phyloP scores from a whole-genome alignment of 2,797 vertebrate species.

The Psittacula derbiana region DNA sequence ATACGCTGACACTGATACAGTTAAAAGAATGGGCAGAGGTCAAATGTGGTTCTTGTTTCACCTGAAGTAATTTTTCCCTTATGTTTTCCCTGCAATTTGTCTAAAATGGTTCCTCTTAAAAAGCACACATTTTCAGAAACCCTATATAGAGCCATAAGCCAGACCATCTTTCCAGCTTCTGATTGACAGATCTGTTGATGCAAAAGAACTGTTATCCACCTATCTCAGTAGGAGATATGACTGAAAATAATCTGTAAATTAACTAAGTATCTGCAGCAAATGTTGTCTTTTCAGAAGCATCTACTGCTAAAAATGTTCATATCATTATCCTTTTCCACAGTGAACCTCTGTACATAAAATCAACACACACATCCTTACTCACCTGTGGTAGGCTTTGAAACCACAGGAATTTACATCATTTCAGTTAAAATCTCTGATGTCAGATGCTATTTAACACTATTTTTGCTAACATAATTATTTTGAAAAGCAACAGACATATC shows the following conservation, averaged over 20 bases:
- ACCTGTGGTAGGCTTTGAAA: neutral
- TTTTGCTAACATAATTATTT: neutral
- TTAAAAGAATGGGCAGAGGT: neutral
- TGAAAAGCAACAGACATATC: neutral
- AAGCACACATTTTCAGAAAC: neutral
- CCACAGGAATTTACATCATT: neutral
- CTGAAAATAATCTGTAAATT: neutral
- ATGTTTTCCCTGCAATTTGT: rapidly evolving
- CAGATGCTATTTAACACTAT: neutral
- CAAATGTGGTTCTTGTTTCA: neutral
- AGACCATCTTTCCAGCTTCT: neutral
- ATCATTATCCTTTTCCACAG: neutral
- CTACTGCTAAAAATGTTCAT: neutral
- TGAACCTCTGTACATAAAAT: neutral
- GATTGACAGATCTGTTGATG: neutral
- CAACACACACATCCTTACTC: neutral
- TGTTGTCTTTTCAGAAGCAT: neutral
- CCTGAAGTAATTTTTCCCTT: neutral
- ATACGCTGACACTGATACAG: neutral
- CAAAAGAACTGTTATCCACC: neutral
- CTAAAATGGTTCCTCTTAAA: neutral
- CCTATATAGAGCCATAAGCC: neutral
- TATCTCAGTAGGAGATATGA: neutral
- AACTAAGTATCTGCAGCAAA: neutral
- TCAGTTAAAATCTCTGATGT: neutral